phyloP scores from a whole-genome alignment of 2,113 vertebrate species.

The Dolichotis patagonum region DNA sequence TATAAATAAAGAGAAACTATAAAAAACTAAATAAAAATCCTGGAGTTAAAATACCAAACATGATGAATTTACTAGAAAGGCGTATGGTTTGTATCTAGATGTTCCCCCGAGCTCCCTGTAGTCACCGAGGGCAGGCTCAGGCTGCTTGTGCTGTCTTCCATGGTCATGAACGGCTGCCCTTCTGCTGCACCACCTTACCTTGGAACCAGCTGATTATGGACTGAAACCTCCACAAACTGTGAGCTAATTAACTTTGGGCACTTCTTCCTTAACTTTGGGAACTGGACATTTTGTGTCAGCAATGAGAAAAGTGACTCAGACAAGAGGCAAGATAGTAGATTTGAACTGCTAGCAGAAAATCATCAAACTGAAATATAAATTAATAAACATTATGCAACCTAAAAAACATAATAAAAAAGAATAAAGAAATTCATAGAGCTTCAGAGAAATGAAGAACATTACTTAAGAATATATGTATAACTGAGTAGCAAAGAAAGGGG shows the following conservation, averaged over 20 bases:
- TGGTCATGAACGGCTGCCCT: neutral
- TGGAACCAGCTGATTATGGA: neutral
- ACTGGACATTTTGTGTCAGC: neutral
- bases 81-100: neutral
- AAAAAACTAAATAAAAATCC: neutral
- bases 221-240: neutral
- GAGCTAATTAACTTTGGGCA: neutral
- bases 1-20: neutral
- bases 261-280: neutral
- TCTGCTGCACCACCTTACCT: neutral
- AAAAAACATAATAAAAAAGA: neutral
- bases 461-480: neutral
- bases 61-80: neutral
- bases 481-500: neutral
- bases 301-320: neutral
- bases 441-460: neutral
- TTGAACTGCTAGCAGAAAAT: neutral
- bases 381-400: neutral
- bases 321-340: neutral
- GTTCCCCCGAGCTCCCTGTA: neutral
- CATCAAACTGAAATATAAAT: neutral
- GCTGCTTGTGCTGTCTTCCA: neutral
- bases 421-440: neutral
- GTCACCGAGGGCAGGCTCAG: neutral
- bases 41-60: neutral